Base-by-base conservation (phyloP, 2,888 invertebrate genomes). In the Oscheius sp. region DNA sequence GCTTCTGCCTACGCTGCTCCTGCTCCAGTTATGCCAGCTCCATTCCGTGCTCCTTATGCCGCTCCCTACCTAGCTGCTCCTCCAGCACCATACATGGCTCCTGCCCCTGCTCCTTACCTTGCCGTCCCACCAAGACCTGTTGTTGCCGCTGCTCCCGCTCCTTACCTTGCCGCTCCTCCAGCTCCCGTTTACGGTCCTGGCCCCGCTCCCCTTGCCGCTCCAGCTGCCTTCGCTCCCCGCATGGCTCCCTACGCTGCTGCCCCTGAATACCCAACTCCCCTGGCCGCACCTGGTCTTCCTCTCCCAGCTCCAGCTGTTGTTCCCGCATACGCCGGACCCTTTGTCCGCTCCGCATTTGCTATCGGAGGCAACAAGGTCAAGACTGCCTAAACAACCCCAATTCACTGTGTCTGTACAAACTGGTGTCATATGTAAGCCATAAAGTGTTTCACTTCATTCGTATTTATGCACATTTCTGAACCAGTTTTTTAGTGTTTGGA, bases 331-430 rank as follows among this genome's bases (percentile, higher is more conserved):
- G 70, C 75, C 35, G 42, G 42, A 42, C 79, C 79, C 53, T 74
- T 74, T 48, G 74, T 66, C 50, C 29, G 74, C 10, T n/a, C 74
- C 50, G 74, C 74, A 5, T 65, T 57, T 48, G 66, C 55, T 57
- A 74, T 74, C 32, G 74, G 74, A 66, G 58, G 66, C 48, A 74
- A 74, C 74, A 74, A 74, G 59, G 66, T 75, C 70, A 81, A 81
- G 73, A 37, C 62, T 29, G 57, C 63, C 53, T 58, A 73, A 47
- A 33, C 32, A 21, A 47, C 65, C 29, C 9, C 42, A 21, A 65
- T 48, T 33, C 5, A 21, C 29, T 65, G 33, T 65, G 65, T 48
- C 51, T 65, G 65, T 65, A 65, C 65, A 65, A 50, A 65, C 51
- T 65, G 65, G 48, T 65, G 68, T 55, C 37, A 55, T 55, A n/a